Evolutionary conservation across 2,797 vertebrate genomes (phyloP), one percentile per base, ranked within the genome.

Genomic region (Sebastes glaucus): DNA sequence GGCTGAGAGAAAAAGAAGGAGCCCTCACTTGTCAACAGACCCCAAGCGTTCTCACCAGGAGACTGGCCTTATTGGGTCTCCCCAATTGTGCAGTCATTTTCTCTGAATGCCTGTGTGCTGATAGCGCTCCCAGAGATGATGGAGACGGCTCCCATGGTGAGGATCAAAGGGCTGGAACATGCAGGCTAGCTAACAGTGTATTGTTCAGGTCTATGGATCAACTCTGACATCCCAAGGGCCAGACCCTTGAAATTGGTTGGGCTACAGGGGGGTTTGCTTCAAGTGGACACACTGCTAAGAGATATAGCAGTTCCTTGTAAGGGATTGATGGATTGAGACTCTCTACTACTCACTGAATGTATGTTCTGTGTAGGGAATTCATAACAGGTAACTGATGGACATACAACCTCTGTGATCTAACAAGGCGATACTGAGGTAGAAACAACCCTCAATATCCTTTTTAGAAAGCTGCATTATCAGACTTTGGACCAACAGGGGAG

Each of bases 61-160:
- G 81, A 69, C 74, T 20, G 59, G 67, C 52, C 86, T 77, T 79
- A 89, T 67, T 81, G 85, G 89, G 88, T 76, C 88, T 74, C 70
- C 52, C 52, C 82, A 83, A 60, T 88, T 63, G 71, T 71, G 70
- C 68, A 86, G 81, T 84, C 35, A 83, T 92, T 94, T 93, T 90
- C 89, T 83, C 74, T 84, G 74, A 89, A 81, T 78, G 79, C 74
- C 73, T 61, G 82, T 85, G 77, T 63, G 68, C 74, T 84, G 83
- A 85, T 87, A 69, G 80, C 13, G 87, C 74, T 80, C 81, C 67
- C 83, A 74, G 81, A 90, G 82, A 90, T 83, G 84, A 91, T 88
- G 61, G 82, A 69, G 80, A 87, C 18, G 6, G 66, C 60, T 86
- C 88, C 83, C 79, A 67, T 22, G 53, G 87, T 70, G 90, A 89